Evolutionary conservation across 2,113 vertebrate species (phyloP).

Genomic region (Spheniscus mendiculus): DNA sequence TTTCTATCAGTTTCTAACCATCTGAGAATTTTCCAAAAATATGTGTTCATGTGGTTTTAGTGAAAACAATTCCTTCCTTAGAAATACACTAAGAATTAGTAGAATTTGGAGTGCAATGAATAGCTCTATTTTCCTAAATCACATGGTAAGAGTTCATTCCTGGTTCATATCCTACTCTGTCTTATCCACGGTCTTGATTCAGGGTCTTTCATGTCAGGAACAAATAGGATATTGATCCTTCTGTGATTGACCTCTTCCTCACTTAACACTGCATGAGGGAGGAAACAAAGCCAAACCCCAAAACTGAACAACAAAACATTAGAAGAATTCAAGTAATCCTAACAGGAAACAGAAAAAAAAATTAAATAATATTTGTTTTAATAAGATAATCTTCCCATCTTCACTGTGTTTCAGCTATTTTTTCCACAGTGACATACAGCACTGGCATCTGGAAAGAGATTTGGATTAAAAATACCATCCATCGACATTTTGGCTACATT

Average conservation of each 20-base stretch:
- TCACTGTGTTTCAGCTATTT: not conserved
- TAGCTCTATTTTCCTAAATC: not conserved
- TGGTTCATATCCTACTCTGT: not conserved
- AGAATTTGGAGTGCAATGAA: not conserved
- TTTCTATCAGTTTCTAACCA: not conserved
- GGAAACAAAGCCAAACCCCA: not conserved
- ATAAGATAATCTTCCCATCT: not conserved
- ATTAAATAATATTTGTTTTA: not conserved
- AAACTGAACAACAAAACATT: not conserved
- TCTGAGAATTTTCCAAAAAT: not conserved
- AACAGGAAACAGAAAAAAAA: not conserved
- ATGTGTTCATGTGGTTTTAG: not conserved
- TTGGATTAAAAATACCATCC: not conserved
- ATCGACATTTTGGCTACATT: not conserved
- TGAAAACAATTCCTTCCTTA: not conserved
- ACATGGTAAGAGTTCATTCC: not conserved
- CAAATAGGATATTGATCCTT: not conserved
- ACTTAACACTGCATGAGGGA: fast-evolving
- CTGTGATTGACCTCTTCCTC: not conserved
- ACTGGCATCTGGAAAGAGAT: not conserved
- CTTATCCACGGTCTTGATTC: not conserved
- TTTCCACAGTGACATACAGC: not conserved
- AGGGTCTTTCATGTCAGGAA: not conserved
- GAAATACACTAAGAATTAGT: not conserved
- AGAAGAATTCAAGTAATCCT: not conserved